A percentile compares a stretch with the other conserved stretches of the same genome.
phyloP scores from a whole-genome alignment of 2,113 vertebrate genomes.

The Aptenodytes forsteri region DNA sequence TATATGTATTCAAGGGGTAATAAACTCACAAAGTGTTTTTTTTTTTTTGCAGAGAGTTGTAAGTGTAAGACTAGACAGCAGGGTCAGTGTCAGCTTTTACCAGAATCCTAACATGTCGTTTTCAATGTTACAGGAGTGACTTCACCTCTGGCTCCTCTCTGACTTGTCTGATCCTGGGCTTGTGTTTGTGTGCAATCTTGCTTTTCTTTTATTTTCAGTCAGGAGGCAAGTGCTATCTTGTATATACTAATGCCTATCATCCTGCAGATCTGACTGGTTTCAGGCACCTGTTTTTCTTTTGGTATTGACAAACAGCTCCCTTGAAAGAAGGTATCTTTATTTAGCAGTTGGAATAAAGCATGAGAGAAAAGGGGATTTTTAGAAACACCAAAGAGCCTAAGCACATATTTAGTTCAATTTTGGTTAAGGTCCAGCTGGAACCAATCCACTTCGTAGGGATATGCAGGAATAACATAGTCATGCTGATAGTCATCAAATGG shows the following conservation, averaged over 20 bases:
- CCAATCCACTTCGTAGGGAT: not conserved
- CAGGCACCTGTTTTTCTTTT: not conserved
- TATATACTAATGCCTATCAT: not conserved
- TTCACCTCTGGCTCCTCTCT: conserved; percentile 14
- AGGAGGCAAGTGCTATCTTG: not conserved
- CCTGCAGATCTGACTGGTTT: not conserved
- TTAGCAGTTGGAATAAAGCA: not conserved
- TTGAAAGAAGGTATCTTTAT: conserved; percentile 1
- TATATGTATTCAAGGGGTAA: not conserved
- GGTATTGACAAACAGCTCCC: conserved; percentile 3
- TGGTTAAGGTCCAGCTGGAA: conserved; percentile 46
- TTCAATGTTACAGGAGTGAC: not conserved
- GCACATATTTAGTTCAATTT: not conserved
- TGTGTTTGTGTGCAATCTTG: not conserved
- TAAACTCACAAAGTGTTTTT: not conserved
- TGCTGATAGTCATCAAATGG: conserved; percentile 5
- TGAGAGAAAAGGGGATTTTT: conserved; percentile 10
- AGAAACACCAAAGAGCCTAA: not conserved
- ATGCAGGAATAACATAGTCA: conserved; percentile 24
- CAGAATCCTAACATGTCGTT: not conserved
- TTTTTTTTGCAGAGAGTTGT: not conserved
- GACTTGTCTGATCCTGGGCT: not conserved
- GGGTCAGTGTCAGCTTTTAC: not conserved
- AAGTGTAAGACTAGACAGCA: not conserved
- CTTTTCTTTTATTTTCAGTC: not conserved